phyloP scores from a whole-genome alignment of 2,797 vertebrate genomes.

The Gymnodraco acuticeps region DNA sequence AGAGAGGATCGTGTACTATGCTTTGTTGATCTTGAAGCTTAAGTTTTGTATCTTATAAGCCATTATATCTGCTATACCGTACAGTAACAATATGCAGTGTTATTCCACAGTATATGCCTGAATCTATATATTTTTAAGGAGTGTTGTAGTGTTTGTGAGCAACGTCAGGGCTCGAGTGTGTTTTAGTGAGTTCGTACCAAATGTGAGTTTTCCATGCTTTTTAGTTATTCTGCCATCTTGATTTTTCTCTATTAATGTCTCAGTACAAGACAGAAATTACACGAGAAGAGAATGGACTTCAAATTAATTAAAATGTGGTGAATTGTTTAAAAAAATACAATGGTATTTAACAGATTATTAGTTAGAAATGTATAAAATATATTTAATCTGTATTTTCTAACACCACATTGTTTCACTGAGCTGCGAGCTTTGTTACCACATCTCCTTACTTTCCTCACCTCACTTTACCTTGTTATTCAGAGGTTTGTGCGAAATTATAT shows the following conservation, averaged over 20 bases:
- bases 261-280: neutral
- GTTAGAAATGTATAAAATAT: constrained; percentile 17
- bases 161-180: constrained; percentile 39
- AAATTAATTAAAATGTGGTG: constrained; percentile 27
- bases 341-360: constrained; percentile 25
- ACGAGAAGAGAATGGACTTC: constrained; percentile 19
- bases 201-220: constrained; percentile 20
- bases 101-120: constrained; percentile 54
- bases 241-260: constrained; percentile 10
- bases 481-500: constrained; percentile 18
- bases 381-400: constrained; percentile 46
- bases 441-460: constrained; percentile 28
- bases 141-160: constrained; percentile 58
- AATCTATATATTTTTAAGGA: constrained; percentile 60
- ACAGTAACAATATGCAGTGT: constrained; percentile 52
- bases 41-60: constrained; percentile 52
- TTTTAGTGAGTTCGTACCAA: constrained; percentile 27
- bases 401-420: constrained; percentile 44
- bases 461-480: constrained; percentile 22
- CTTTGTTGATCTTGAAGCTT: constrained; percentile 37
- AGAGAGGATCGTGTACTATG: constrained; percentile 3
- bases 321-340: constrained; percentile 1
- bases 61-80: constrained; percentile 53
- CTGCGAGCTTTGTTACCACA: constrained; percentile 32
- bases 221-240: constrained; percentile 2